Evolutionary conservation across 1,140 invertebrate genomes (phyloP).

Genomic region (Bombus cullumanus): DNA sequence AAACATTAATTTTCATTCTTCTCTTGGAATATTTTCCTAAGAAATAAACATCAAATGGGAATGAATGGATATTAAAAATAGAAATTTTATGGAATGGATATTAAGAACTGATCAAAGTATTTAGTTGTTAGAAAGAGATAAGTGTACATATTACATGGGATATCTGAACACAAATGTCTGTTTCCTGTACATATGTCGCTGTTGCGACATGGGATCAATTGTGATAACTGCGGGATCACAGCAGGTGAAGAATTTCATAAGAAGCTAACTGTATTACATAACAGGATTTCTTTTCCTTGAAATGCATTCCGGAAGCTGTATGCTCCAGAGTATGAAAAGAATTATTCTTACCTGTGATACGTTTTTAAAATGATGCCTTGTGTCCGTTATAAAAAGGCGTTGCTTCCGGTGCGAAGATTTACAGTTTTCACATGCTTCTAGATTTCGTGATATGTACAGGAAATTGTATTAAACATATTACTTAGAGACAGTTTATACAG

Average conservation of each 20-base stretch:
- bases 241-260: slow-evolving; percentile 40
- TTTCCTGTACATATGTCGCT: slow-evolving; percentile 11
- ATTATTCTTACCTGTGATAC: background rate
- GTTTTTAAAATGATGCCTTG: background rate
- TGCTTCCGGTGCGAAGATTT: background rate
- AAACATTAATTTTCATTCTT: background rate
- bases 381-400: background rate
- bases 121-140: too few species aligned
- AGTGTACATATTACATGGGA: background rate
- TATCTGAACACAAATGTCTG: background rate
- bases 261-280: slow-evolving; percentile 48
- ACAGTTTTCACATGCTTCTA: background rate
- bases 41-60: background rate
- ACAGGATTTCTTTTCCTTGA: slow-evolving; percentile 38
- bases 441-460: background rate
- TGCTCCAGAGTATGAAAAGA: background rate
- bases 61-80: background rate
- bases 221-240: slow-evolving; percentile 13
- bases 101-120: background rate
- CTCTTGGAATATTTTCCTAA: background rate
- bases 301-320: slow-evolving; percentile 12
- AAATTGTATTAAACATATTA: background rate
- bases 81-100: background rate
- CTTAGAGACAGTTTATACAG: background rate
- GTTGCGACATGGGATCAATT: background rate